These are phyloP conservation scores for Venusia cambrica DNA, from an alignment of 2,888 invertebrate genomes.

Conservation along the genomic window DNA sequence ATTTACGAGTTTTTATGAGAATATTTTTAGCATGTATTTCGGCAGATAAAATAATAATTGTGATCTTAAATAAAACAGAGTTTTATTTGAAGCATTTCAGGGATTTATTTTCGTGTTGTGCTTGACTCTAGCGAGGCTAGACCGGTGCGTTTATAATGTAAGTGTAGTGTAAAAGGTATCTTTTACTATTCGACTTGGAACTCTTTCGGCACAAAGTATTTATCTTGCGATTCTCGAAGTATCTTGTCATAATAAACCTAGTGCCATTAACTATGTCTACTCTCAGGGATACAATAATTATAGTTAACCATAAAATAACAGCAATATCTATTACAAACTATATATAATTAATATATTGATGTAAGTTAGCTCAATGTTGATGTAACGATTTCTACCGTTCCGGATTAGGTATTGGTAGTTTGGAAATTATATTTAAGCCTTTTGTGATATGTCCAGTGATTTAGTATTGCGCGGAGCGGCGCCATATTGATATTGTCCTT, in stretches of 20 bases:
- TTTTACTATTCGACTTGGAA: slow-evolving; percentile 44
- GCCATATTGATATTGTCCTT: slow-evolving; percentile 25
- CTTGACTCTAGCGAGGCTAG: slow-evolving; percentile 75
- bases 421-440: slow-evolving; percentile 63
- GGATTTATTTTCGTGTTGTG: slow-evolving; percentile 70
- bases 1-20: slow-evolving; percentile 62
- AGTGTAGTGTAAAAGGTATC: slow-evolving; percentile 52
- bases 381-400: slow-evolving; percentile 76
- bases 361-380: slow-evolving; percentile 79
- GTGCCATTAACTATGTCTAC: slow-evolving; percentile 75
- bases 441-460: slow-evolving; percentile 80
- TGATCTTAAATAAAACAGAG: slow-evolving; percentile 78
- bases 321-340: slow-evolving; percentile 68
- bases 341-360: slow-evolving; percentile 71
- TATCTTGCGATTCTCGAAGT: slow-evolving; percentile 48
- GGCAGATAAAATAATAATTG: slow-evolving; percentile 64
- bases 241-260: slow-evolving; percentile 75
- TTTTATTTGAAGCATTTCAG: slow-evolving; percentile 79
- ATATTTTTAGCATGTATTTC: slow-evolving; percentile 70
- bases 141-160: slow-evolving; percentile 56
- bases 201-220: slow-evolving; percentile 56
- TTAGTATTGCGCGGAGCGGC: slow-evolving; percentile 29
- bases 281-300: slow-evolving; percentile 64
- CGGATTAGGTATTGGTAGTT: slow-evolving; percentile 74
- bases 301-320: slow-evolving; percentile 74